A percentile compares a stretch with the other conserved stretches of the same genome.
phyloP scores from a whole-genome alignment of 1,140 invertebrate species.

The Diuraphis noxia region DNA sequence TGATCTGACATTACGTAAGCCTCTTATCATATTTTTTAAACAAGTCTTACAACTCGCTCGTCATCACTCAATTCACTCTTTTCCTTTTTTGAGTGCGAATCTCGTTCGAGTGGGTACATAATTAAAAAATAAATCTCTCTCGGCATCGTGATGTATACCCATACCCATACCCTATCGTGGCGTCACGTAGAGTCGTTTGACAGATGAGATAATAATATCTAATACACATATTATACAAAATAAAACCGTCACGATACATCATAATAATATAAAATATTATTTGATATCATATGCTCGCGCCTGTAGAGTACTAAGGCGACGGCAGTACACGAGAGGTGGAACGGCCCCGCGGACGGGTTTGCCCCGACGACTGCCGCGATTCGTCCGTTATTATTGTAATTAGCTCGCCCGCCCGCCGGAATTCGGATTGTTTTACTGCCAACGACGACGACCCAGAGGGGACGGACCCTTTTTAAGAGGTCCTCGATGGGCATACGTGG shows the following conservation, averaged over 20 bases:
- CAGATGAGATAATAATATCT: background rate
- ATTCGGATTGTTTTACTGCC: conserved; percentile 42
- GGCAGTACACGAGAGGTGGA: background rate
- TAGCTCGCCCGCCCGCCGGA: conserved; percentile 16
- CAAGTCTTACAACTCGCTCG: background rate
- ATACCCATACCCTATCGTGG: background rate
- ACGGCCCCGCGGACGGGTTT: background rate
- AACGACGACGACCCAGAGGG: background rate
- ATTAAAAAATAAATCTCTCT: background rate
- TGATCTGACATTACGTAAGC: background rate
- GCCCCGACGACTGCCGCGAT: conserved; percentile 3
- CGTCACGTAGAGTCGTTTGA: background rate
- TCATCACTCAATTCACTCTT: background rate
- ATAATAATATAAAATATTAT: background rate
- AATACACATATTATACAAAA: background rate
- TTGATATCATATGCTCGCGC: background rate
- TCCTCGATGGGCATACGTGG: background rate
- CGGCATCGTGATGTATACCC: background rate
- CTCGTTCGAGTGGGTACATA: background rate
- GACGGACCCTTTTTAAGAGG: conserved; percentile 37
- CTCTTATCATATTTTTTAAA: background rate
- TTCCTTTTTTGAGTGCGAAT: background rate
- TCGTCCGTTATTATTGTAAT: conserved; percentile 50
- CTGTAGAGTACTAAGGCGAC: background rate
- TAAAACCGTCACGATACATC: background rate